Conservation (phyloP, 1,140 invertebrate species). For the Meloidogyne exigua region DNA sequence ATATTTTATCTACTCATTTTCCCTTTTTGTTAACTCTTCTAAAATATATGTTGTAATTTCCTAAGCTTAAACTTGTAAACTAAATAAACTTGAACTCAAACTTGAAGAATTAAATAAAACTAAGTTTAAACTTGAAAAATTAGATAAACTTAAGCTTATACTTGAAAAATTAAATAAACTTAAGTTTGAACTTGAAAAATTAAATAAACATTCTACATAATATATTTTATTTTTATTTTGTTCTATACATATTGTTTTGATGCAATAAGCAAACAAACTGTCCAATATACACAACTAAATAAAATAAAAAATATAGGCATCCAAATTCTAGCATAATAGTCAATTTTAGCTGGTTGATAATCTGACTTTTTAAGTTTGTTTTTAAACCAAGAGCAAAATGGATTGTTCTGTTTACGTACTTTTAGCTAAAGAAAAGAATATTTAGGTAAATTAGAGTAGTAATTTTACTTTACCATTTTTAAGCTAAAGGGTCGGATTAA, state of each 20-base stretch:
- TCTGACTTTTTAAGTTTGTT: conserved; percentile 48
- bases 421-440: neutral
- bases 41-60: too few species aligned
- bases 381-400: conserved; percentile 32
- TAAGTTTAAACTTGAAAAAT: too few species aligned
- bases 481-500: neutral
- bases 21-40: too few species aligned
- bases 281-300: conserved; percentile 48
- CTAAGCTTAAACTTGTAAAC: too few species aligned
- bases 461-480: neutral
- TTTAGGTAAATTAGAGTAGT: conserved; percentile 11
- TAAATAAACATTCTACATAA: too few species aligned
- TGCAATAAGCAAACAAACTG: conserved; percentile 42
- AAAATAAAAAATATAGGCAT: conserved; percentile 39
- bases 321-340: conserved; percentile 46
- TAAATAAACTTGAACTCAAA: too few species aligned
- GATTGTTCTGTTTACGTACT: neutral
- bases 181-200: too few species aligned
- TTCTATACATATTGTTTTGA: conserved; percentile 24
- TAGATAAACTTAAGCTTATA: too few species aligned
- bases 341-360: conserved; percentile 49
- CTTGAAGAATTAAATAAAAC: too few species aligned
- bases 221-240: neutral
- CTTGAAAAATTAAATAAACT: too few species aligned
- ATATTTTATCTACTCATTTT: too few species aligned